Percentiles rank a stretch among this genome's conserved stretches.
phyloP scores from a whole-genome alignment of 2,797 vertebrate genomes.

The Pseudocheirus occidentalis region DNA sequence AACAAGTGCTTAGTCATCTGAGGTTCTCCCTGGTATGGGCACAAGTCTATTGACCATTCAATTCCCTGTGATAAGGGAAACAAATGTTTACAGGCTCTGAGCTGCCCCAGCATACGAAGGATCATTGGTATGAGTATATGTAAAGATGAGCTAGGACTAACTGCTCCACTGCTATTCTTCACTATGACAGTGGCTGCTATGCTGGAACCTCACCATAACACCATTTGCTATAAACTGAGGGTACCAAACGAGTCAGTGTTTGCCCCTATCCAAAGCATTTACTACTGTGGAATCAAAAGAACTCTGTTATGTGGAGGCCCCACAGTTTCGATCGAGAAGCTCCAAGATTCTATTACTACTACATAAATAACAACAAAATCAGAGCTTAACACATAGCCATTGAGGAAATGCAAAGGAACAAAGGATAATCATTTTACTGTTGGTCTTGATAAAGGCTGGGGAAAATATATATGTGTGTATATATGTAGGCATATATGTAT shows the following conservation, averaged over 20 bases:
- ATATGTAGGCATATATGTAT: neutral
- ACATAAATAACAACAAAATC: neutral
- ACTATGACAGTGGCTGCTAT: neutral
- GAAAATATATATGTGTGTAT: neutral
- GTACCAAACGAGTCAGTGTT: neutral
- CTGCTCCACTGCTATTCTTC: neutral
- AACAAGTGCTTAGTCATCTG: neutral
- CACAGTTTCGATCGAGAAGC: neutral
- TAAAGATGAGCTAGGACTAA: neutral
- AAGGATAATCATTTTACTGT: constrained; percentile 2
- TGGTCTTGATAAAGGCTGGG: neutral
- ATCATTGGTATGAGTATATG: neutral
- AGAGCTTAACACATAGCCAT: neutral
- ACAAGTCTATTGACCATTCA: neutral
- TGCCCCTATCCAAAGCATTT: neutral
- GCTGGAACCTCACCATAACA: neutral
- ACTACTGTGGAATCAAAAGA: neutral
- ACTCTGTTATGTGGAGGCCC: neutral
- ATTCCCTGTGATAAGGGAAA: neutral
- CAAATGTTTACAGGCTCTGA: neutral
- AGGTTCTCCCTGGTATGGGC: neutral
- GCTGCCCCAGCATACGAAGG: neutral
- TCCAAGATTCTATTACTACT: neutral
- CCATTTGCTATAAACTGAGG: neutral
- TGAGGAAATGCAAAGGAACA: constrained; percentile 20